Conservation (phyloP, 2,113 vertebrate genomes). For the Eretmochelys imbricata region DNA sequence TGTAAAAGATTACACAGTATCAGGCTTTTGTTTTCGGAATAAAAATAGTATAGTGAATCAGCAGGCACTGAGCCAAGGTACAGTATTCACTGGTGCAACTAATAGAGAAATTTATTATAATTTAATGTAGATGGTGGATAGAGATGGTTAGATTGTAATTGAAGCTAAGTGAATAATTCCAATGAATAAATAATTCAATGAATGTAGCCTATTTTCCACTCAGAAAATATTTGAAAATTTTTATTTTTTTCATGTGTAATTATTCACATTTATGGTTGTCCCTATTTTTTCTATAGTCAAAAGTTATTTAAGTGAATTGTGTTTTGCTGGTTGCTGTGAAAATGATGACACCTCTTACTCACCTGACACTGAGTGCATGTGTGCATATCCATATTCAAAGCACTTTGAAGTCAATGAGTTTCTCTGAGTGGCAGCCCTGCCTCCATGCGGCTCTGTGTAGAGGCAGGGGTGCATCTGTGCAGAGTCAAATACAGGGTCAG, state of each 20-base stretch:
- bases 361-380: fast-evolving
- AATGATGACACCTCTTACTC: fast-evolving
- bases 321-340: neutral
- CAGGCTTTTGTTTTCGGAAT: constrained; percentile 34
- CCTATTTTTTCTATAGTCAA: neutral
- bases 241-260: neutral
- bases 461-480: neutral
- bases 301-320: neutral
- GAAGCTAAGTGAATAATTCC: constrained; percentile 69
- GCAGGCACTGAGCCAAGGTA: constrained; percentile 56
- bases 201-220: constrained; percentile 59
- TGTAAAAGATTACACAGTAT: constrained; percentile 14
- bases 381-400: fast-evolving
- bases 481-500: fast-evolving
- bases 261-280: neutral
- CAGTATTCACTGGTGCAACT: neutral
- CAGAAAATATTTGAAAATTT: neutral
- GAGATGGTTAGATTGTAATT: constrained; percentile 65
- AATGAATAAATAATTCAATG: constrained; percentile 72
- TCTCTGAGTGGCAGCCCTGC: fast-evolving
- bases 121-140: constrained; percentile 59
- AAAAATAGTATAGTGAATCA: constrained; percentile 51
- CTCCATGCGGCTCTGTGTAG: fast-evolving
- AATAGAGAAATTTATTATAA: constrained; percentile 67
- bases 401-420: neutral